Base-by-base conservation (phyloP, 2,113 vertebrate genomes). In the Platysternon megacephalum region DNA sequence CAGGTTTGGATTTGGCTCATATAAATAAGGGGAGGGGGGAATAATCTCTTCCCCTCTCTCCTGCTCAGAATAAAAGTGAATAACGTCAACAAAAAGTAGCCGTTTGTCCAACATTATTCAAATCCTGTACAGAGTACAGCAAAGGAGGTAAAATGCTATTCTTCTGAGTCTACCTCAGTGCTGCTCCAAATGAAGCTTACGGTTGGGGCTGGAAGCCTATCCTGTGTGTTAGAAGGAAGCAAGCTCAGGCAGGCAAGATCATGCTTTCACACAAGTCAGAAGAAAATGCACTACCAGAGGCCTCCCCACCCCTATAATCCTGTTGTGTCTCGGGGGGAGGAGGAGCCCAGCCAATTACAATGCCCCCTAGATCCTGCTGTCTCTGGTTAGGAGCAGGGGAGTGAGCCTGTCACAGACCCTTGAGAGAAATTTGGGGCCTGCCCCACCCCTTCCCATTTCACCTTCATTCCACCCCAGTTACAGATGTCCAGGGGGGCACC, bases 1-100 rank as follows among this genome's bases (percentile, higher is more conserved):
- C 89, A 92, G 44, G 95, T 91, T 87, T 91, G 94, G 94, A 93
- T 85, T 74, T 81, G 88, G 42, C 49, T 22, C 90, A 84, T 8
- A 14, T 78, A 28, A 46, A 26, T 78, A 24, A 28, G 39, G 48
- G 32, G 48, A 26, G 35, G n/a, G 44, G n/a, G 56, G 85, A 89
- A 72, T 68, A 91, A 92, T 78, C 95, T 95, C 84, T 49, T 44
- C 42, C 16, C 24, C 46, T 92, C 72, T 65, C 72, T 93, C 48
- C 82, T 46, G 58, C 68, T 80, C 68, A 89, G 90, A 61, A 44
- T 51, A 82, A 87, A 92, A 84, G 21, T 56, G 81, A 83, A 94
- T 49, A 92, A 80, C 91, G 61, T 52, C 76, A 85, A n/a, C 79
- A 68, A 80, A 91, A 86, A 74, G 93, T 3, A 93, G 61, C 85